Conservation (phyloP, 2,888 invertebrate genomes). For the Sclerodermus sp. region DNA sequence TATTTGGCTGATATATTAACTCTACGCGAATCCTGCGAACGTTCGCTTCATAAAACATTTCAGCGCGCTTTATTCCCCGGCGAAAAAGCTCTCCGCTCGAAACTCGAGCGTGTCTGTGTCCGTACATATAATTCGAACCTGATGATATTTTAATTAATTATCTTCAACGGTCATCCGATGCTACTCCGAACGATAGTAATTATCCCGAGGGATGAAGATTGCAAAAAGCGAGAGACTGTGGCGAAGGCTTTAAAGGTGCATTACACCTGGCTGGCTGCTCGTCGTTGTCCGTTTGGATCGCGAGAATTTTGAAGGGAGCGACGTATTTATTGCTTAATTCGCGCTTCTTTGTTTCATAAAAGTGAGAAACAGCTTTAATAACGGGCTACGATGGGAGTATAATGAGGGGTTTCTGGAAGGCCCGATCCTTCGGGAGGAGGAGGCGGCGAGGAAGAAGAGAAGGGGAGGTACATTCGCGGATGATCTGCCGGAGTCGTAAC, state of each 20-base stretch:
- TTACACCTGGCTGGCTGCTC: conserved; percentile 30
- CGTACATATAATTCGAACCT: too few relatives aligned
- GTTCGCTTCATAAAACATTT: too few relatives aligned
- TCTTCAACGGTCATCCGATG: too few relatives aligned
- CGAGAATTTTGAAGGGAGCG: conserved; percentile 17
- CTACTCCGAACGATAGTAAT: too few relatives aligned
- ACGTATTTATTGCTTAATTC: conserved; percentile 52
- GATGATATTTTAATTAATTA: too few relatives aligned
- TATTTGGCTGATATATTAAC: too few relatives aligned
- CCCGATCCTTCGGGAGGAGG: conserved; percentile 16
- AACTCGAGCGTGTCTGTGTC: too few relatives aligned
- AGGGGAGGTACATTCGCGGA: neutral
- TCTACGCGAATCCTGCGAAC: too few relatives aligned
- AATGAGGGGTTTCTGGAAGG: conserved; percentile 46
- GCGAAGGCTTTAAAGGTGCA: conserved; percentile 12
- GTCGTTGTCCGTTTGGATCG: conserved; percentile 20
- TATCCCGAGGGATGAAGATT: neutral
- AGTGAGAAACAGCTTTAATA: conserved; percentile 56
- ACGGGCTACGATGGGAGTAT: conserved; percentile 41
- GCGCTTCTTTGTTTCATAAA: conserved; percentile 55
- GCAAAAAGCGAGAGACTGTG: too few relatives aligned
- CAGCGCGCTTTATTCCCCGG: too few relatives aligned
- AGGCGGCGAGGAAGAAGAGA: neutral
- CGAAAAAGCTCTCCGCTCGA: too few relatives aligned
- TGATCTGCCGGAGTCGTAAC: neutral